Evolutionary conservation across 2,113 vertebrate species (phyloP).

Genomic region (Ia io): DNA sequence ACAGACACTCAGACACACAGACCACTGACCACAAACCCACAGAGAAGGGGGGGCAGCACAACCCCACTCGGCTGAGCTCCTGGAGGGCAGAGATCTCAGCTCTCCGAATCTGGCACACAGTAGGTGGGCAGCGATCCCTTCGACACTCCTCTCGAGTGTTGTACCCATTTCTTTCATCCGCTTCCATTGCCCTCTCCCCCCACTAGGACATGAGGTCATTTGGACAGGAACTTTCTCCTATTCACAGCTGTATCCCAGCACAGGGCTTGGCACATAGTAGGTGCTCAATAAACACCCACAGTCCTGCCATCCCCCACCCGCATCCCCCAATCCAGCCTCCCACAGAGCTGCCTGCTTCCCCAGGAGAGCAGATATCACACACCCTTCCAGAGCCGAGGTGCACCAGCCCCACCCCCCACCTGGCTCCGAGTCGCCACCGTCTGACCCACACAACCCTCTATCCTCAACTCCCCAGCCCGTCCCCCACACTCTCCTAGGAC

Average conservation of each 20-base stretch:
- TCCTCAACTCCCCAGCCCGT: background rate
- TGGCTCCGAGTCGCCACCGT: background rate
- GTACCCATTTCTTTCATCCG: background rate
- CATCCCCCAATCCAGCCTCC: background rate
- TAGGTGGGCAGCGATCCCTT: background rate
- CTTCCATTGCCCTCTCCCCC: background rate
- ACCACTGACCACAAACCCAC: background rate
- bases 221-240: background rate
- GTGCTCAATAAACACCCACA: background rate
- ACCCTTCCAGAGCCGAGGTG: background rate
- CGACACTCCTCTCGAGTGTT: fast-evolving
- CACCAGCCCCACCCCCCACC: no score
- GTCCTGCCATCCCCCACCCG: background rate
- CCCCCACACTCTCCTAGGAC: background rate
- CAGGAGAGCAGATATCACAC: background rate
- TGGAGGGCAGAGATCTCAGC: background rate
- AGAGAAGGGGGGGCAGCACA: background rate
- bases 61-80: background rate
- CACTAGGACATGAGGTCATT: background rate
- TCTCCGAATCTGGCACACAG: background rate
- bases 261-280: background rate
- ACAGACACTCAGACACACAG: background rate
- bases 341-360: background rate
- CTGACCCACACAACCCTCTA: background rate
- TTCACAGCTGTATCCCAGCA: background rate